A percentile compares a stretch with the other conserved stretches of the same genome.
Evolutionary conservation across 2,888 invertebrate genomes (phyloP).

Genomic region (Sphinx pinastri): DNA sequence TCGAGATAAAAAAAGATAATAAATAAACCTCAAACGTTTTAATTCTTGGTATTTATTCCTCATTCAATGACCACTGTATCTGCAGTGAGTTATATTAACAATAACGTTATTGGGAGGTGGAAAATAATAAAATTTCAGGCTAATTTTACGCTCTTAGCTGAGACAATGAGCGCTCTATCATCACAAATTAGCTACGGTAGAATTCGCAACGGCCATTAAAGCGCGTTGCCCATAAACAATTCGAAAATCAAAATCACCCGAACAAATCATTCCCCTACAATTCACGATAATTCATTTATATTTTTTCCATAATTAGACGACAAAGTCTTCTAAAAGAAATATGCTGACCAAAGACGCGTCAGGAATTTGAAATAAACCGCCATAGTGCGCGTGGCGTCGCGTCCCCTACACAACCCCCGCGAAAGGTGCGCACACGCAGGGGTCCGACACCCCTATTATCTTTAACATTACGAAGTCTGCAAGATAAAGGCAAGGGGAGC

Average conservation of each 20-base stretch:
- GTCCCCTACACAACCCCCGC: conserved; percentile 66
- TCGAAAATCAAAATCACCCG: background rate
- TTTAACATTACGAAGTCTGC: conserved; percentile 83
- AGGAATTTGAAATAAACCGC: conserved; percentile 77
- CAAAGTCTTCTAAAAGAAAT: background rate
- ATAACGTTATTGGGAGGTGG: too few relatives aligned
- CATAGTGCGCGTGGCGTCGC: conserved; percentile 58
- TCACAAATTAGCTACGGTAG: too few relatives aligned
- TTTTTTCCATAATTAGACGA: background rate
- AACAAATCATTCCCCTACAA: background rate
- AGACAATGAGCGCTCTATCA: too few relatives aligned
- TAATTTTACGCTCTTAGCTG: too few relatives aligned
- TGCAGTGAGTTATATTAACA: too few relatives aligned
- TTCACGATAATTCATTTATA: background rate
- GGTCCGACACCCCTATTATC: conserved; percentile 80
- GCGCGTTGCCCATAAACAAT: background rate
- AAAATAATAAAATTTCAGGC: too few relatives aligned
- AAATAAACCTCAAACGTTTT: too few relatives aligned
- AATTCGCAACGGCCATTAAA: background rate
- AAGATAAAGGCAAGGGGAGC: conserved; percentile 82
- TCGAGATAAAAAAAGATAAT: too few relatives aligned
- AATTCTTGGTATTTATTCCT: too few relatives aligned
- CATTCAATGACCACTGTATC: too few relatives aligned
- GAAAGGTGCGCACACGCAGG: conserved; percentile 76
- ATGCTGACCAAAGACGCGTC: conserved; percentile 43